These are phyloP conservation scores for Ophiothrix spiculata DNA, from an alignment of 35 echinoderm and acorn worm genomes.

Conservation along the genomic window DNA sequence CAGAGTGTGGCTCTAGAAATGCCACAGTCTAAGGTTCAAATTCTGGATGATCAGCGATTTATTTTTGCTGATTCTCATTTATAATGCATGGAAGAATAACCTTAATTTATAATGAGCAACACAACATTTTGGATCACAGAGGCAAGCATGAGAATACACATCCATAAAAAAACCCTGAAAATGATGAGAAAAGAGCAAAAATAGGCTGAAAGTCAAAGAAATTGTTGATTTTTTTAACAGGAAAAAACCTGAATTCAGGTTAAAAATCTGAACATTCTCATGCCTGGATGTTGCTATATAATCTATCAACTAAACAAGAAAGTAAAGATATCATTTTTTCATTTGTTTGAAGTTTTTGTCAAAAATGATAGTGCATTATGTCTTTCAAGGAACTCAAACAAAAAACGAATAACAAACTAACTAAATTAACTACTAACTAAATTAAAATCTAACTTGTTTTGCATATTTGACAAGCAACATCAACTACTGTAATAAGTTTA, in stretches of 20 bases:
- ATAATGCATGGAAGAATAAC: no score
- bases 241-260: background rate
- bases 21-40: no score
- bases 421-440: background rate
- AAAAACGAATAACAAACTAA: background rate
- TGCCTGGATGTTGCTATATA: no score
- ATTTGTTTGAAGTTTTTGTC: background rate
- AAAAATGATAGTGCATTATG: background rate
- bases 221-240: background rate
- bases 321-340: background rate
- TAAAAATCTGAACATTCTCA: no score
- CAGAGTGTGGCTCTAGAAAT: no score
- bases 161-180: no score
- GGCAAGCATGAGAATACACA: no score
- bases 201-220: background rate
- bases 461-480: background rate
- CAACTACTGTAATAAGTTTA: background rate
- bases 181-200: background rate
- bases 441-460: background rate
- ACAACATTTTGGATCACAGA: no score
- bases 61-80: no score
- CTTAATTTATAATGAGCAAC: no score
- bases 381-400: background rate
- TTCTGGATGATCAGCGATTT: no score
- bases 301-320: background rate